Evolutionary conservation across 2,113 vertebrate species (phyloP), one percentile per base, ranked within the genome.

Genomic region (Daboia siamensis): DNA sequence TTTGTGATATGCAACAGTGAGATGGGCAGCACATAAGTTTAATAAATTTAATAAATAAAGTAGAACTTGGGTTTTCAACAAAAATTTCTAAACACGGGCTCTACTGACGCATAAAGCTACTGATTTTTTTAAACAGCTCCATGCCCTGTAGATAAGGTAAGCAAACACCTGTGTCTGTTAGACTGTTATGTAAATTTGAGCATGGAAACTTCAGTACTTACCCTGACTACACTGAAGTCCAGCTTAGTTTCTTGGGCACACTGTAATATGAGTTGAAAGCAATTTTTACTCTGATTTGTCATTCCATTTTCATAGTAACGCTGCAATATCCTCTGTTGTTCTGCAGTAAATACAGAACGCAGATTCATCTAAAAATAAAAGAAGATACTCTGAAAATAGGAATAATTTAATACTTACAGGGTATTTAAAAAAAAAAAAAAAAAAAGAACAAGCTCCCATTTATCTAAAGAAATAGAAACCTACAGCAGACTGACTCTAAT

Each of bases 231-330:
- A 88, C 99, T 99, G 98, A 99, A 99, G 97, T 99, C 99, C 97
- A 99, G 97, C 94, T 99, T 99, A 97, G 99, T 98, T 98, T 99
- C 99, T 96, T 99, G 99, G 94, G 99, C 99, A 97, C 99, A 99
- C 96, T 99, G 99, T 95, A 99, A 98, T 97, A 99, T 99, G 95
- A 99, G 98, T 98, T 99, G 99, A 98, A 99, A 99, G 98, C 99
- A 99, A 97, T 99, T 98, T 98, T 99, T 99, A 98, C 99, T 99
- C 97, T 99, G 99, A 98, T 99, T 99, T 98, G 98, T 99, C 99
- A 99, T 99, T 97, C 99, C 99, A 97, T 98, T 99, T 90, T 99
- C 98, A 97, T 99, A 99, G 97, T 99, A 99, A 94, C 98, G 98
- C 95, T 99, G 99, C 93, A 99, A 98, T 98, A 99, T 98, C 96